Percentiles rank a stretch among this genome's conserved stretches.
phyloP scores from a whole-genome alignment of 2,888 invertebrate genomes.

The Galeopsomyia nigrocyanea region DNA sequence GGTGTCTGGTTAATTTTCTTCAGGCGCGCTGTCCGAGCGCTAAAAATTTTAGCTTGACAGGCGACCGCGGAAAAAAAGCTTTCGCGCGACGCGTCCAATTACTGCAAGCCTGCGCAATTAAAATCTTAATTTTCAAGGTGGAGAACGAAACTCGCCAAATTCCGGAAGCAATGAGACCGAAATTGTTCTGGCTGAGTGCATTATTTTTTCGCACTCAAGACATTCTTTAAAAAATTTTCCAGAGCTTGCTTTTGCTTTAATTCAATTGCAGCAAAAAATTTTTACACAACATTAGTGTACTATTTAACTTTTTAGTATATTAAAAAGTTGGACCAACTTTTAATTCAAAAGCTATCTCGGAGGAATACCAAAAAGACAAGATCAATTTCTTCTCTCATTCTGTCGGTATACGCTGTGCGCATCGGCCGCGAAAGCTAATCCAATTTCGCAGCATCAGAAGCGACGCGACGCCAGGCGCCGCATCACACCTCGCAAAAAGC shows the following conservation, averaged over 20 bases:
- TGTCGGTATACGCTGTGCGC: background rate
- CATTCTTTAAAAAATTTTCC: no score
- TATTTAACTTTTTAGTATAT: conserved; percentile 13
- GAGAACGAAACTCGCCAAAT: conserved; percentile 37
- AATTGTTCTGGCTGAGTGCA: conserved; percentile 17
- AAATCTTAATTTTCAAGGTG: conserved; percentile 56
- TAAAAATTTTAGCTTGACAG: no score
- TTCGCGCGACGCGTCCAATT: conserved; percentile 37
- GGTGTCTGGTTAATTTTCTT: conserved; percentile 25
- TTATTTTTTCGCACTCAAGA: conserved; percentile 1
- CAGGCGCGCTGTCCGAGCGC: conserved; percentile 4
- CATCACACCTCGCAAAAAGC: conserved; percentile 10
- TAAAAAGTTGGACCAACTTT: conserved; percentile 7
- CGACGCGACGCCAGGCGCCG: no score
- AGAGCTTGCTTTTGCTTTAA: background rate
- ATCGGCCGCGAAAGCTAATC: conserved; percentile 17
- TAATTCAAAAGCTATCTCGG: background rate
- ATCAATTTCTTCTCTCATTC: background rate
- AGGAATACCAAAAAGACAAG: background rate
- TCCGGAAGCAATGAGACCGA: conserved; percentile 38
- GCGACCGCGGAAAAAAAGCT: conserved; percentile 1
- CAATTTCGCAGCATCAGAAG: conserved; percentile 29
- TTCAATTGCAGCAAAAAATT: conserved; percentile 40
- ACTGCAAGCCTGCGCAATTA: conserved; percentile 54
- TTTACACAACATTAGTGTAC: conserved; percentile 6